A percentile compares a stretch with the other conserved stretches of the same genome.
Evolutionary conservation across 2,797 vertebrate genomes (phyloP).

Genomic region (Acridotheres tristis): DNA sequence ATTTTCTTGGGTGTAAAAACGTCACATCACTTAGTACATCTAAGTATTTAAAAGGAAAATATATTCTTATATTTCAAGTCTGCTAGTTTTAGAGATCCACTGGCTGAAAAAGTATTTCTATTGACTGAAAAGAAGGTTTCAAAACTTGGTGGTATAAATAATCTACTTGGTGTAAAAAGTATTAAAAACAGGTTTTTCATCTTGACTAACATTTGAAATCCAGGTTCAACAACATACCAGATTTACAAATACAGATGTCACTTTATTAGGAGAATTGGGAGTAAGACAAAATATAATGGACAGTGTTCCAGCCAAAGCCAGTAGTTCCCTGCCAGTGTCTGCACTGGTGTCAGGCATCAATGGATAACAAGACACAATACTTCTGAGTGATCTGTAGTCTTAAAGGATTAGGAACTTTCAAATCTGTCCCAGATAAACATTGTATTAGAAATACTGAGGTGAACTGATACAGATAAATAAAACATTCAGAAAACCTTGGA

Average conservation of each 20-base stretch:
- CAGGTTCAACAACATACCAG: not conserved
- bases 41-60: not conserved
- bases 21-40: not conserved
- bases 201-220: not conserved
- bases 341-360: not conserved
- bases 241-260: not conserved
- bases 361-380: not conserved
- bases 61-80: not conserved
- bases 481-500: not conserved
- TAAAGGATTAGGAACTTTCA: not conserved
- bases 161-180: not conserved
- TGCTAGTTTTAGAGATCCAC: not conserved
- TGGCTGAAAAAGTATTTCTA: not conserved
- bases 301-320: not conserved
- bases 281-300: not conserved
- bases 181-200: not conserved
- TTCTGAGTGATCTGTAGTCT: not conserved
- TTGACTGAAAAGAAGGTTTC: not conserved
- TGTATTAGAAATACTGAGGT: not conserved
- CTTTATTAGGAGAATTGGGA: not conserved
- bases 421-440: not conserved
- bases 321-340: not conserved
- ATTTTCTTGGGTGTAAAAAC: not conserved
- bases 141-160: not conserved
- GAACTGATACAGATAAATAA: not conserved